These are phyloP conservation scores for Passer domesticus DNA, from an alignment of 2,113 vertebrate species.

Conservation along the genomic window DNA sequence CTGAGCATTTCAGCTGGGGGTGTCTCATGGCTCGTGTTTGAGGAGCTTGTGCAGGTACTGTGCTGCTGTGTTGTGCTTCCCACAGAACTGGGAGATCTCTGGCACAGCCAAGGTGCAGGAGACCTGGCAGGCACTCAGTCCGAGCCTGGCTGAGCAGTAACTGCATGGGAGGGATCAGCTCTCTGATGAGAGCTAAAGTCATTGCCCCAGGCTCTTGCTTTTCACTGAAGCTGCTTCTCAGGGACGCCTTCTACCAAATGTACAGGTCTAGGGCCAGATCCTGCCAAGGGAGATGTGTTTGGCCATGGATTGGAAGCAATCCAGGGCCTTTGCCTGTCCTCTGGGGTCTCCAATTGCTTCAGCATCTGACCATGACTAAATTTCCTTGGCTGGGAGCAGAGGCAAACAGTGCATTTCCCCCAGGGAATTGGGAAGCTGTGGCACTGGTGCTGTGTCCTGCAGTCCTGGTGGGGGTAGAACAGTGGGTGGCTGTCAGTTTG, in stretches of 20 bases:
- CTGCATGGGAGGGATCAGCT: background rate
- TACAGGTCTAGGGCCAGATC: background rate
- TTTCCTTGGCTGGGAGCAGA: background rate
- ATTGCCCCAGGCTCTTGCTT: background rate
- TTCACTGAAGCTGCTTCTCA: background rate
- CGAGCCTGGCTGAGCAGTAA: background rate
- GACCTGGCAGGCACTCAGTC: background rate
- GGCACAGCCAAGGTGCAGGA: background rate
- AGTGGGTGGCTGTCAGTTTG: background rate
- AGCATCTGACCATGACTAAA: accelerated
- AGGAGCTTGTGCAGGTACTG: background rate
- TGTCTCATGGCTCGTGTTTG: accelerated
- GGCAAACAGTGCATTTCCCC: background rate
- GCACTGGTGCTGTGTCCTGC: background rate
- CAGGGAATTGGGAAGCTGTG: background rate
- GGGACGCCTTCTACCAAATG: background rate
- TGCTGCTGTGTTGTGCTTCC: background rate
- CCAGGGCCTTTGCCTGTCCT: background rate
- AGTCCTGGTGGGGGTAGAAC: background rate
- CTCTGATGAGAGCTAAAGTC: background rate
- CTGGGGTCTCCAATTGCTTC: background rate
- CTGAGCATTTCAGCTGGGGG: accelerated
- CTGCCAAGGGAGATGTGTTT: background rate
- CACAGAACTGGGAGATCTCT: background rate
- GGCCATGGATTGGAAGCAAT: background rate